These are phyloP conservation scores for Ferrisia virgata DNA, from an alignment of 2,888 invertebrate species.

Conservation along the genomic window DNA sequence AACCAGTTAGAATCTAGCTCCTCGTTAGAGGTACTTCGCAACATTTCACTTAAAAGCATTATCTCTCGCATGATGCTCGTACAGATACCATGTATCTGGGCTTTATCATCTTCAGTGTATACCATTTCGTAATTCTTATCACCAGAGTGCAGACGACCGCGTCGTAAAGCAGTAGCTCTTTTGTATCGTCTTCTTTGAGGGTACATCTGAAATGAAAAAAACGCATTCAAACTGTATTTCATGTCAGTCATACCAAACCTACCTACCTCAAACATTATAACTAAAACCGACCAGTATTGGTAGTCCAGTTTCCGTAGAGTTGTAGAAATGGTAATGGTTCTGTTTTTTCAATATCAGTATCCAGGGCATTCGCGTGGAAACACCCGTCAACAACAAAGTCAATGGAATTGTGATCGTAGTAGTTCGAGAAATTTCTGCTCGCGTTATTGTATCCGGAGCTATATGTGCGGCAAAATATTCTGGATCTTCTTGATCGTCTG, in stretches of 20 bases:
- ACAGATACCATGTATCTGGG: background rate
- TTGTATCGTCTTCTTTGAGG: background rate
- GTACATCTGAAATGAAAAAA: background rate
- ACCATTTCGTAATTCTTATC: constrained; percentile 12
- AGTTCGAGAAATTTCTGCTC: constrained; percentile 40
- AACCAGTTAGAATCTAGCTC: background rate
- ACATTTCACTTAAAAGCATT: background rate
- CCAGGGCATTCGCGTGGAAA: constrained; percentile 43
- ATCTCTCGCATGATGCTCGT: constrained; percentile 27
- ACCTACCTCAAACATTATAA: background rate
- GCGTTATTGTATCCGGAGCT: constrained; percentile 46
- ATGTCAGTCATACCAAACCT: background rate
- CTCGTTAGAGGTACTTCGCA: background rate
- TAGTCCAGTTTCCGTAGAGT: background rate
- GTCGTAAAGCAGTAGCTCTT: background rate
- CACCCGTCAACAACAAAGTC: constrained; percentile 51
- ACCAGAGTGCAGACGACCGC: constrained; percentile 1
- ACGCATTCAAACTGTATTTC: background rate
- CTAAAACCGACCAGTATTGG: constrained; percentile 2
- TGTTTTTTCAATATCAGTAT: constrained; percentile 45
- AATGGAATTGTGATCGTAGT: constrained; percentile 61
- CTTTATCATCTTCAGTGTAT: constrained; percentile 15
- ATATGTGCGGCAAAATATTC: constrained; percentile 47
- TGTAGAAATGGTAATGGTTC: constrained; percentile 43
- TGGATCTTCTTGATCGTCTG: constrained; percentile 48